phyloP scores from a whole-genome alignment of 2,113 vertebrate genomes.

The Camelus bactrianus region DNA sequence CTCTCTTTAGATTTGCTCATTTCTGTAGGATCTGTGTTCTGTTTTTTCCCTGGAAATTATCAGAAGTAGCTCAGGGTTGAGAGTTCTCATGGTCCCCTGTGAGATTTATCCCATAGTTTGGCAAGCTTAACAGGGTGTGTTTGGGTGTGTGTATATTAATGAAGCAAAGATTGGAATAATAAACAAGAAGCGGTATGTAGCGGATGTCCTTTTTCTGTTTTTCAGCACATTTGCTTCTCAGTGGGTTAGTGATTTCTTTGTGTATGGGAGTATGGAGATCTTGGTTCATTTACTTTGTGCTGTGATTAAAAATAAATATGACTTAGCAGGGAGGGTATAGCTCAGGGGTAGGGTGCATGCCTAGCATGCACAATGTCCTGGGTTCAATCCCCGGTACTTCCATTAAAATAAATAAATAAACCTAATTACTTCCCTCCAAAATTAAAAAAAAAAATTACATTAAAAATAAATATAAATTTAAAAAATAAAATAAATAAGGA shows the following conservation, averaged over 20 bases:
- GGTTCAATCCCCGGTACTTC: too few species aligned
- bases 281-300: conserved; percentile 39
- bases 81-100: conserved; percentile 59
- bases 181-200: conserved; percentile 40
- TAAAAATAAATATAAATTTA: conserved; percentile 45
- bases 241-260: conserved; percentile 51
- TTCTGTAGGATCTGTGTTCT: background rate
- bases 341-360: too few species aligned
- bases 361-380: too few species aligned
- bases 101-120: conserved; percentile 59
- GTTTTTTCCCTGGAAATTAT: conserved; percentile 42
- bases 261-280: background rate
- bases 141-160: conserved; percentile 71
- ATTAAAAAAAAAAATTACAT: background rate
- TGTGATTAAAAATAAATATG: conserved; percentile 56
- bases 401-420: too few species aligned
- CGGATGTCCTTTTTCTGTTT: conserved; percentile 58
- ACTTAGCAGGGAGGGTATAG: background rate
- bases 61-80: conserved; percentile 27
- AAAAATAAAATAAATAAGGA: too few species aligned
- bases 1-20: conserved; percentile 23
- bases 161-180: conserved; percentile 60
- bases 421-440: too few species aligned
- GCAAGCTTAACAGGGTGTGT: conserved; percentile 65
- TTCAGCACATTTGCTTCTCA: conserved; percentile 33